Percentiles rank a stretch among this genome's conserved stretches.
Conservation (phyloP, 2,113 vertebrate genomes). For the Gila orcuttii region DNA sequence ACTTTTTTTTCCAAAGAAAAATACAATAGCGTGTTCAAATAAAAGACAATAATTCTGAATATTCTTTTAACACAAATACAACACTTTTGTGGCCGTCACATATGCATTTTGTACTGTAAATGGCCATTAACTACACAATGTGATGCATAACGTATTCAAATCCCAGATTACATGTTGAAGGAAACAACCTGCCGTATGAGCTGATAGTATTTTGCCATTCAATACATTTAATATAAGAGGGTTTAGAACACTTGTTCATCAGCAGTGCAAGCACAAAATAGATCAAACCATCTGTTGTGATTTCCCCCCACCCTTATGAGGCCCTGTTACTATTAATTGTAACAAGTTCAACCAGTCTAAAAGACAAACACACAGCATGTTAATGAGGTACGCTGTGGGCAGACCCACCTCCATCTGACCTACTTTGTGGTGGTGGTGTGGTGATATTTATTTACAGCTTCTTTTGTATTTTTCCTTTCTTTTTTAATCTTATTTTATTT, state of each 20-base stretch:
- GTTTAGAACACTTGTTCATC: not conserved
- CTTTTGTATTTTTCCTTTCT: not conserved
- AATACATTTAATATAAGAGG: not conserved
- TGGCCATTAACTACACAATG: not conserved
- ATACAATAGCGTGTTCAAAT: too few species aligned
- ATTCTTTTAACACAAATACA: too few species aligned
- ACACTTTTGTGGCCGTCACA: too few species aligned
- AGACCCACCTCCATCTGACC: not conserved
- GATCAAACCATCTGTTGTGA: constrained; percentile 4
- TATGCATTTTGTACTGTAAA: not conserved
- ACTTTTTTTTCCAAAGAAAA: too few species aligned
- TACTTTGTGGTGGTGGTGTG: not conserved
- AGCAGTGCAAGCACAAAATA: not conserved
- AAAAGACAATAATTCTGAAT: too few species aligned
- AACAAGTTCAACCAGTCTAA: constrained; percentile 1
- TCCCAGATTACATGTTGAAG: not conserved
- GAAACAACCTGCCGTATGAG: not conserved
- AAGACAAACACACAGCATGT: constrained; percentile 4
- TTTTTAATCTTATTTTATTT: not conserved
- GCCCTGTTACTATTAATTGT: not conserved
- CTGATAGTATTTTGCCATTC: not conserved
- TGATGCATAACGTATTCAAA: not conserved
- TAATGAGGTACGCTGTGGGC: not conserved
- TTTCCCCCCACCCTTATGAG: not conserved
- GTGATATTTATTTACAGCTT: not conserved